These are phyloP conservation scores for Cyphomyrus plagiostoma DNA, from an alignment of 2,113 vertebrate species.

Conservation along the genomic window DNA sequence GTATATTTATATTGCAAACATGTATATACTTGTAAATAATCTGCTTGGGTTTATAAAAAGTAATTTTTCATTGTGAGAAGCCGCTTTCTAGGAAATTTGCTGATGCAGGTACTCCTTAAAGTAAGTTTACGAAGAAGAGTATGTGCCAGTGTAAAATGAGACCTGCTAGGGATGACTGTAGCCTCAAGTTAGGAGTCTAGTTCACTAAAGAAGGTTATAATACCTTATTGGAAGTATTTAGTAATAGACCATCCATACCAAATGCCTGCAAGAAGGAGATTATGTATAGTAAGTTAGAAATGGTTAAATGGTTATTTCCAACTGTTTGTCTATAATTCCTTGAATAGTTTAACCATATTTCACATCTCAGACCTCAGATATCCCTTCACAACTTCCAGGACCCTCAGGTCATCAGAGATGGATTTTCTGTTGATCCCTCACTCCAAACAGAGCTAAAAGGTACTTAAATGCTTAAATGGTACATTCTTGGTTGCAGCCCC, in stretches of 20 bases:
- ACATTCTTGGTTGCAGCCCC: neutral
- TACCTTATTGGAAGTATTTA: neutral
- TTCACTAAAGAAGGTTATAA: neutral
- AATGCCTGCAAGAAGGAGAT: neutral
- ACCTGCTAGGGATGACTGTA: neutral
- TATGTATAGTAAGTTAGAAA: neutral
- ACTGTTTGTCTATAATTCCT: neutral
- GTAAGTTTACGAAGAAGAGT: neutral
- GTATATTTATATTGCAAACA: neutral
- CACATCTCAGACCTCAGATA: neutral
- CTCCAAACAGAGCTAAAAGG: neutral
- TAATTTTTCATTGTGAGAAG: neutral
- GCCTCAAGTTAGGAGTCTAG: neutral
- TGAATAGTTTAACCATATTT: neutral
- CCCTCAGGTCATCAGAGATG: neutral
- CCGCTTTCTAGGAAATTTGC: neutral
- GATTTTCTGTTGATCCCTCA: neutral
- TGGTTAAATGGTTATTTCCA: neutral
- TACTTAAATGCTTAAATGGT: too few relatives aligned
- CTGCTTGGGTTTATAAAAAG: neutral
- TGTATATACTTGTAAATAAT: neutral
- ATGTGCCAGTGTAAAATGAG: neutral
- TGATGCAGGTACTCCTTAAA: neutral
- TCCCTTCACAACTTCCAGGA: neutral
- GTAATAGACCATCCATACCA: neutral